Evolutionary conservation across 2,113 vertebrate genomes (phyloP).

Genomic region (Neotragus pygmaeus): DNA sequence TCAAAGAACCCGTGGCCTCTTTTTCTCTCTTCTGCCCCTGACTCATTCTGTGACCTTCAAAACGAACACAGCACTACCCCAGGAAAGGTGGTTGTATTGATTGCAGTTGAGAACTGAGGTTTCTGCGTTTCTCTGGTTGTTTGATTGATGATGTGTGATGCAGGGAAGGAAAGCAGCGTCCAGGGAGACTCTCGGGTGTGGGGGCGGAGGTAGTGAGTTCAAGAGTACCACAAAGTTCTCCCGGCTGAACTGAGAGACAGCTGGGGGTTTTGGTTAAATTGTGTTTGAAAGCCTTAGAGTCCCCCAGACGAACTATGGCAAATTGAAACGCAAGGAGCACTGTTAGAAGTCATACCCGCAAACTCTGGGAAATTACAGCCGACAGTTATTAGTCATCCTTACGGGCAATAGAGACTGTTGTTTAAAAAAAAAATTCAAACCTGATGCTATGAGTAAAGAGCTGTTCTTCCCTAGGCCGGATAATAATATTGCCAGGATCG

Average conservation of each 20-base stretch:
- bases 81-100: slow-evolving; percentile 46
- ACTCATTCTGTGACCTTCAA: slow-evolving; percentile 64
- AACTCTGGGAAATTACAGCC: slow-evolving; percentile 82
- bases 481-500: slow-evolving; percentile 51
- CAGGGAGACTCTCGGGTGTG: slow-evolving; percentile 42
- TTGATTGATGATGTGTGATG: slow-evolving; percentile 49
- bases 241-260: neutral
- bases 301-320: slow-evolving; percentile 63
- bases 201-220: slow-evolving; percentile 52
- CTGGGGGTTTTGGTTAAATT: slow-evolving; percentile 47
- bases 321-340: slow-evolving; percentile 70
- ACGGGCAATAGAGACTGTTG: slow-evolving; percentile 66
- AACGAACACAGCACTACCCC: neutral
- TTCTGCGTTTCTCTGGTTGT: slow-evolving; percentile 40
- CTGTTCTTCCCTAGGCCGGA: slow-evolving; percentile 54
- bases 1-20: neutral
- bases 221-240: slow-evolving; percentile 2
- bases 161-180: neutral
- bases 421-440: slow-evolving; percentile 65
- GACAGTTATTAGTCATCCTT: slow-evolving; percentile 82
- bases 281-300: slow-evolving; percentile 39
- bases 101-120: slow-evolving; percentile 54
- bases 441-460: slow-evolving; percentile 69
- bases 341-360: slow-evolving; percentile 65
- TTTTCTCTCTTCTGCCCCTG: slow-evolving; percentile 36